Evolutionary conservation across 2,113 vertebrate genomes (phyloP).

Genomic region (Paratilapia polleni): DNA sequence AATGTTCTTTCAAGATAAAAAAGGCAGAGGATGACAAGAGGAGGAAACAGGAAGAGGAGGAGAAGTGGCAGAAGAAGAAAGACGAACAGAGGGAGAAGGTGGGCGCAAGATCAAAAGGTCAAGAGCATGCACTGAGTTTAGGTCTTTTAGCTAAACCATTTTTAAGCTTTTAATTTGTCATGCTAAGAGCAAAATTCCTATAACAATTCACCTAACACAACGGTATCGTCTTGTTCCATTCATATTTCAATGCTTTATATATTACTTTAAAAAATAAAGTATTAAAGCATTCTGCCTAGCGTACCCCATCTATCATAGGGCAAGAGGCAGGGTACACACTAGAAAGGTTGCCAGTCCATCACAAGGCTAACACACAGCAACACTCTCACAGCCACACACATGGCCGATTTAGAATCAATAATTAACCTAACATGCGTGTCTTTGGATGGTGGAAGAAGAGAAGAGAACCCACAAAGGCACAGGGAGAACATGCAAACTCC

Average conservation of each 20-base stretch:
- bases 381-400: neutral
- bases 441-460: neutral
- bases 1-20: slow-evolving; percentile 71
- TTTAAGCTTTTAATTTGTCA: neutral
- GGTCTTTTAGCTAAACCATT: neutral
- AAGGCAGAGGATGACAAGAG: slow-evolving; percentile 77
- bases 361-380: neutral
- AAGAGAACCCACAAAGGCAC: neutral
- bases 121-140: neutral
- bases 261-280: neutral
- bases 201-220: neutral
- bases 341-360: neutral
- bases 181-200: neutral
- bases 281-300: neutral
- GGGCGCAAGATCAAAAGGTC: slow-evolving; percentile 11
- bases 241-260: neutral
- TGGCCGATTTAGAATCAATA: neutral
- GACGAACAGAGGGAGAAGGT: slow-evolving; percentile 86
- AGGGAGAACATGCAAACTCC: neutral
- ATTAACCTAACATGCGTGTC: neutral
- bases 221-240: neutral
- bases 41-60: slow-evolving; percentile 84
- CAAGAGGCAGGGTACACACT: neutral
- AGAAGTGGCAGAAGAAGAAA: slow-evolving; percentile 80
- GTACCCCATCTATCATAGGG: neutral